Conservation (phyloP, 2,888 invertebrate species). For the Acrobasis suavella region DNA sequence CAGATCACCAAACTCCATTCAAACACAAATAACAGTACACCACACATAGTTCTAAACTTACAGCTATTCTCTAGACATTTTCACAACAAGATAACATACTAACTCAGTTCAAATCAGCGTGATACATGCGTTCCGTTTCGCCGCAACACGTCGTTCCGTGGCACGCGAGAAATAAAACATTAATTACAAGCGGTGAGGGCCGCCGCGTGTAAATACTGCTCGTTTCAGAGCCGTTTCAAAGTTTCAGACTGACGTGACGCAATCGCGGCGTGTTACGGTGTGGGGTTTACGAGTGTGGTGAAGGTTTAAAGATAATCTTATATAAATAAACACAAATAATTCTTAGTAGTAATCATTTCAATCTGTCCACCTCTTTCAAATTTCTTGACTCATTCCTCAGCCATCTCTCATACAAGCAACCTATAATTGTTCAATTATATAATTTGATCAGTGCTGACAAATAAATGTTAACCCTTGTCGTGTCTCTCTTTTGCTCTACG, state of each 20-base stretch:
- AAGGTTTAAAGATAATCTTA: neutral
- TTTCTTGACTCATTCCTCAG: too few relatives aligned
- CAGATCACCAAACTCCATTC: too few relatives aligned
- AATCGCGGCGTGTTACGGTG: neutral
- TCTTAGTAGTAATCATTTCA: too few relatives aligned
- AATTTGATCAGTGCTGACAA: too few relatives aligned
- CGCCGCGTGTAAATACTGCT: neutral
- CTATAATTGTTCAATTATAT: too few relatives aligned
- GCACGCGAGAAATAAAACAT: conserved; percentile 3
- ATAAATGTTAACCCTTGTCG: too few relatives aligned
- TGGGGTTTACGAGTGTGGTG: neutral
- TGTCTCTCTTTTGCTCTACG: too few relatives aligned
- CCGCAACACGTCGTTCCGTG: neutral
- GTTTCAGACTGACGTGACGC: conserved; percentile 3
- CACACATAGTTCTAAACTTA: neutral
- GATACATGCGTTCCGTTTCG: neutral
- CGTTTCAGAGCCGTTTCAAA: neutral
- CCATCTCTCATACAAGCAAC: too few relatives aligned
- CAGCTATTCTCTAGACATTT: neutral
- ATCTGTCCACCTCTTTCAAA: too few relatives aligned
- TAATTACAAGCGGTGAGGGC: conserved; percentile 1
- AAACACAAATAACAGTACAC: neutral
- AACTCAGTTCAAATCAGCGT: neutral
- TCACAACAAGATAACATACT: neutral
- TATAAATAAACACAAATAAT: too few relatives aligned